These are phyloP conservation scores for Tachystola acroxantha DNA, from an alignment of 2,888 invertebrate genomes.

Conservation along the genomic window DNA sequence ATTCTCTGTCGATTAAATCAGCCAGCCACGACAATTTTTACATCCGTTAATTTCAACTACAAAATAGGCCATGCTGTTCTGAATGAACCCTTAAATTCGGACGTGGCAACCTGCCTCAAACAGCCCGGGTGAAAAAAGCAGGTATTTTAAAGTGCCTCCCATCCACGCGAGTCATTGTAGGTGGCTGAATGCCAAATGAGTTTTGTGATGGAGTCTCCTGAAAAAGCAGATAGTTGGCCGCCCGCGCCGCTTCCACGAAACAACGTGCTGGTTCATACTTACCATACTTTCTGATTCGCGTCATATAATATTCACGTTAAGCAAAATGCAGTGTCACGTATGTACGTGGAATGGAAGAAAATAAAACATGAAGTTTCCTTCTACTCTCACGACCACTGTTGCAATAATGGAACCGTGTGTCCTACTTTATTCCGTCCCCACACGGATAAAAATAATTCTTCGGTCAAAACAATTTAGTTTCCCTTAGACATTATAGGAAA, in stretches of 20 bases:
- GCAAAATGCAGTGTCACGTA: slow-evolving; percentile 16
- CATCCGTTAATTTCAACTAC: slow-evolving; percentile 2
- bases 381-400: not conserved
- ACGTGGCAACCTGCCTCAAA: slow-evolving; percentile 48
- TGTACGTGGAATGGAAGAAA: not conserved
- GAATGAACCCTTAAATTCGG: slow-evolving; percentile 35
- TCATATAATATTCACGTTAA: slow-evolving; percentile 14
- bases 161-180: slow-evolving; percentile 62
- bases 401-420: too few species aligned
- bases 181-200: slow-evolving; percentile 77
- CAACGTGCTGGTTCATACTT: slow-evolving; percentile 14
- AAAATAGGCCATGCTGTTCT: slow-evolving; percentile 7
- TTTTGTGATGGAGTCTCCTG: slow-evolving; percentile 68
- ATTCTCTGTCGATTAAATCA: too few species aligned
- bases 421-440: too few species aligned
- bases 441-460: too few species aligned
- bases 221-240: slow-evolving; percentile 57
- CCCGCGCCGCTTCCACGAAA: slow-evolving; percentile 15
- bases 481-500: too few species aligned
- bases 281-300: slow-evolving; percentile 21
- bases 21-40: too few species aligned
- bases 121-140: slow-evolving; percentile 39
- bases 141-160: slow-evolving; percentile 66
- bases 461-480: too few species aligned
- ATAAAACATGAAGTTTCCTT: not conserved